Conservation (phyloP, 2,113 vertebrate genomes). For the Chionis minor region DNA sequence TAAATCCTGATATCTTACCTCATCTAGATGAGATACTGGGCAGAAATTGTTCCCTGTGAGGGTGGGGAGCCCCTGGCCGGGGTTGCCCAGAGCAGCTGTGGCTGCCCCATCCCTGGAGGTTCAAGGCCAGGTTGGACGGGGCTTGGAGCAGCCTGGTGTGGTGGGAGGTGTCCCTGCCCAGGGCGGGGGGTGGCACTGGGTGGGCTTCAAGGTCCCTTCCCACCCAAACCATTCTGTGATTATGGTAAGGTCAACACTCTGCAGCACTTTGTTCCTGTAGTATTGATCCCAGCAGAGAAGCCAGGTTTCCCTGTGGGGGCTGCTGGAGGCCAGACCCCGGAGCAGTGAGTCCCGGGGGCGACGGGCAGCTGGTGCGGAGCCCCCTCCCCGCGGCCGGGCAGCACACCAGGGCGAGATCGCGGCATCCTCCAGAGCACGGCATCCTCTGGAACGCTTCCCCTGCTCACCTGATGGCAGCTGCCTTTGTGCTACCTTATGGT, state of each 20-base stretch:
- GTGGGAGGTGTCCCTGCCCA: neutral
- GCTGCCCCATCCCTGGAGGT: neutral
- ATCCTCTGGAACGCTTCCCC: fast-evolving
- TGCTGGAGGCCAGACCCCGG: neutral
- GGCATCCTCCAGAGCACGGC: fast-evolving
- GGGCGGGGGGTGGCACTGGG: neutral
- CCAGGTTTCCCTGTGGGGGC: neutral
- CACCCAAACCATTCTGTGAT: neutral
- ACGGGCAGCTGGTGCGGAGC: neutral
- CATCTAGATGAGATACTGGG: neutral
- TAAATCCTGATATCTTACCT: too few species aligned
- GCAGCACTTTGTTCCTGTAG: neutral
- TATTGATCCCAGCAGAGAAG: neutral
- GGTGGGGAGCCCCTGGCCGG: neutral
- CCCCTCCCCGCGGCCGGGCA: neutral
- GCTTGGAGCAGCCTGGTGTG: neutral
- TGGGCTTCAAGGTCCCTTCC: neutral
- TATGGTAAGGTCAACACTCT: neutral
- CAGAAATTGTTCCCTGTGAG: neutral
- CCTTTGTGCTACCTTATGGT: neutral
- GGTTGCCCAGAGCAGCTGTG: neutral
- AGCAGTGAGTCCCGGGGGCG: fast-evolving
- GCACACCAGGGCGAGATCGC: neutral
- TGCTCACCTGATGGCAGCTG: fast-evolving
- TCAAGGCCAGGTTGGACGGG: neutral